Percentiles rank a stretch among this genome's conserved stretches.
These are phyloP conservation scores for Mythimna impura DNA, from an alignment of 2,888 invertebrate species.

Conservation along the genomic window DNA sequence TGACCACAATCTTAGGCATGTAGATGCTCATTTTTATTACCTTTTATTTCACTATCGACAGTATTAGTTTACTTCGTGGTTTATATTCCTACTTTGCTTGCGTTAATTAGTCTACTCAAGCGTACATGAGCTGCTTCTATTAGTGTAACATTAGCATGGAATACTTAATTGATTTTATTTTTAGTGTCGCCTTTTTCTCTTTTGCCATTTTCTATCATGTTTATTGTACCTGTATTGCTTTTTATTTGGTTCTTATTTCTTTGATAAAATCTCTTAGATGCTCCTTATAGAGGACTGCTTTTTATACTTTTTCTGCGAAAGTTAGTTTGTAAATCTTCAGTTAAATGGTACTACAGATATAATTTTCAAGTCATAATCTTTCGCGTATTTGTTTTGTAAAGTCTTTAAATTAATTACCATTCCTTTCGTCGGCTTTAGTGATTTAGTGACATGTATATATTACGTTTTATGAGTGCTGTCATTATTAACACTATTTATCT, in stretches of 20 bases:
- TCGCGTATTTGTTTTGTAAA: background rate
- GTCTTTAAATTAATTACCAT: constrained; percentile 10
- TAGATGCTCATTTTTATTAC: constrained; percentile 20
- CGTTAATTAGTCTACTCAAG: constrained; percentile 47
- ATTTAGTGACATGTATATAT: background rate
- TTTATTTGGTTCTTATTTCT: constrained; percentile 4
- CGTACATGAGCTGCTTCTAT: constrained; percentile 51
- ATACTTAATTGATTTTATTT: constrained; percentile 51
- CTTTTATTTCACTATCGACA: constrained; percentile 23
- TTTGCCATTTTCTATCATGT: constrained; percentile 17
- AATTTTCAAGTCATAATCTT: constrained; percentile 4
- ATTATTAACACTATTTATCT: background rate
- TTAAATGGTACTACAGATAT: background rate
- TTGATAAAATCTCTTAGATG: background rate
- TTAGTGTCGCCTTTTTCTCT: constrained; percentile 20
- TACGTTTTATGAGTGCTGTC: background rate
- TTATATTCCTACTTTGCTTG: constrained; percentile 40
- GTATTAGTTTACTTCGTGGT: constrained; percentile 23
- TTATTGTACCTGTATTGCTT: constrained; percentile 2
- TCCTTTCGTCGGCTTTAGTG: background rate
- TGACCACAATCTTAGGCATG: constrained; percentile 3
- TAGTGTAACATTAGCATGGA: constrained; percentile 53
- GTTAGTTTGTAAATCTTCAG: background rate
- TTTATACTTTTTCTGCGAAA: background rate
- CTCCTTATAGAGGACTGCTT: background rate